A percentile compares a stretch with the other conserved stretches of the same genome.
These are phyloP conservation scores for Ammospiza caudacuta DNA, from an alignment of 2,113 vertebrate genomes.

Conservation along the genomic window DNA sequence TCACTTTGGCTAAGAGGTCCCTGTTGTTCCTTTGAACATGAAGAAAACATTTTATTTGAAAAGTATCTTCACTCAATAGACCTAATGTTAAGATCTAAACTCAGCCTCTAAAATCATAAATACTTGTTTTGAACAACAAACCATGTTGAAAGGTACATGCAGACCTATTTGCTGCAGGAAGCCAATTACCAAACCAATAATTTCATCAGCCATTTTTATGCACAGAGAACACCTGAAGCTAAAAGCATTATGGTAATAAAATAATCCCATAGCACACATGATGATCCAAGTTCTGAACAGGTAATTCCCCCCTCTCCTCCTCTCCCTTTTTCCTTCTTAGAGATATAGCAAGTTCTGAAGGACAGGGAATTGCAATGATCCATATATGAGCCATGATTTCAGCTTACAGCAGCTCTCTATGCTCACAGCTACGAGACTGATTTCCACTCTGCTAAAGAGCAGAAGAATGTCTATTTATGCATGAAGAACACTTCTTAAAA, in stretches of 20 bases:
- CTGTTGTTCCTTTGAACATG: slow-evolving; percentile 68
- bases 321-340: not conserved
- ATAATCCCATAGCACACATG: not conserved
- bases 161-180: not conserved
- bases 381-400: not conserved
- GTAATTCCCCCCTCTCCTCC: not conserved
- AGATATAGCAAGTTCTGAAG: not conserved
- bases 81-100: not conserved
- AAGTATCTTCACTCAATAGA: not conserved
- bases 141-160: not conserved
- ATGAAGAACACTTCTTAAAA: not conserved
- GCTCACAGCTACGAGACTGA: not conserved
- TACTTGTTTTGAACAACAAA: slow-evolving; percentile 20
- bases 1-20: slow-evolving; percentile 48
- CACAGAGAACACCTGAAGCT: not conserved
- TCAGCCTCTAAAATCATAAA: slow-evolving; percentile 2
- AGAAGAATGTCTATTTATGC: not conserved
- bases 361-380: not conserved
- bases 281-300: not conserved
- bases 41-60: slow-evolving; percentile 35
- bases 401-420: not conserved
- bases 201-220: not conserved
- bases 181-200: not conserved
- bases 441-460: not conserved
- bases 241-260: not conserved